These are phyloP conservation scores for Monarcha castaneiventris DNA, from an alignment of 2,113 vertebrate genomes.

Conservation along the genomic window DNA sequence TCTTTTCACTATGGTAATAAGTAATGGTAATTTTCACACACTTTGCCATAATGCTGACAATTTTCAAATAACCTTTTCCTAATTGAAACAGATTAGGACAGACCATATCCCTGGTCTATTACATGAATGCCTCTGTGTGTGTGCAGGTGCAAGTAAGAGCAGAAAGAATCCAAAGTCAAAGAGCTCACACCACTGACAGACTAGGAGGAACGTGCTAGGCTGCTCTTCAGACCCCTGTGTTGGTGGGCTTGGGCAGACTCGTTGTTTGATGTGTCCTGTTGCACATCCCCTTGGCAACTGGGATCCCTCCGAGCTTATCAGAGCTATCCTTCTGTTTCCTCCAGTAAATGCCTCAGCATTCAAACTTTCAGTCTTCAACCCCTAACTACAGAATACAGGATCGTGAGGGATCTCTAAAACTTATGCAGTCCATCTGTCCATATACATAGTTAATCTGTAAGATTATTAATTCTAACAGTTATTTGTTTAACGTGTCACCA, in stretches of 20 bases:
- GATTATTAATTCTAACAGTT: neutral
- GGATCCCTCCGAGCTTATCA: neutral
- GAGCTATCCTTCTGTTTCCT: neutral
- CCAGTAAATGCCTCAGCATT: neutral
- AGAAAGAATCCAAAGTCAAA: neutral
- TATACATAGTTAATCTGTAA: neutral
- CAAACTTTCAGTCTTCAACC: neutral
- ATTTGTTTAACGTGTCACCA: neutral
- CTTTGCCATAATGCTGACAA: neutral
- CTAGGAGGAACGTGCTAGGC: neutral
- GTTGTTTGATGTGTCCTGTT: neutral
- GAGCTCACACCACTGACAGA: neutral
- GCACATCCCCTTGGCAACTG: neutral
- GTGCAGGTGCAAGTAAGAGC: neutral
- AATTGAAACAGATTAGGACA: neutral
- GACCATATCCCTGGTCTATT: neutral
- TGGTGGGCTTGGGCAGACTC: rapidly evolving
- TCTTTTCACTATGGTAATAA: neutral
- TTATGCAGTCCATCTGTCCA: neutral
- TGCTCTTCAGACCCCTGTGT: neutral
- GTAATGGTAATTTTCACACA: neutral
- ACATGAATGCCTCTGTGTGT: rapidly evolving
- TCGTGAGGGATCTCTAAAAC: neutral
- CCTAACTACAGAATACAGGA: neutral
- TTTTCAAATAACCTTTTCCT: neutral